Base-by-base conservation (phyloP, 2,888 invertebrate species). In the Nematopogon swammerdamellus region DNA sequence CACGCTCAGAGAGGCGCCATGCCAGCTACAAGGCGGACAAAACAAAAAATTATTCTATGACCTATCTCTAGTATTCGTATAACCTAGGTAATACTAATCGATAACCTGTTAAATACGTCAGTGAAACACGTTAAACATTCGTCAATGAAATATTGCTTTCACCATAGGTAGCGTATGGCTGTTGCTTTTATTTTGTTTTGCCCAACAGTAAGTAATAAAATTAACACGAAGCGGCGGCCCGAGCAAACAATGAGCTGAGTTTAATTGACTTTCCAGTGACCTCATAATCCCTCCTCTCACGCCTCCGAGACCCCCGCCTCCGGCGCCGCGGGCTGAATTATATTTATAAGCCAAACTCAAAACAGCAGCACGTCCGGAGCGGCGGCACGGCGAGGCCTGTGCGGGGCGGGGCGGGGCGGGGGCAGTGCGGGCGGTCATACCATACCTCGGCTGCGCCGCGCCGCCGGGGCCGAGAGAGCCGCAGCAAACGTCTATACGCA, bases 261-360 rank as follows among this genome's bases (percentile, higher is more conserved):
- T 77, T 77, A 77, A 77, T 77, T 76, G 76, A 77, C 73, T 36
- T 36, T 77, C 73, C 73, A 72, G 68, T 72, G 72, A 76, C 76
- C 76, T 76, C 74, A 76, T 76, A 76, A 76, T 73, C 73, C 51
- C 72, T 14, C 36, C 36, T 36, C 36, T 36, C 36, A 14, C 36
- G 11, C 36, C 36, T 36, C n/a, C 36, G 36, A 8, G n/a, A 8
- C n/a, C 36, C n/a, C 65, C 56, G 59, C 66, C 66, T 63, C 67
- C 64, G 68, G 65, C 66, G 63, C 70, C 68, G 60, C 70, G 71
- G 71, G 69, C 72, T 71, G 70, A 73, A 72, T 73, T 74, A 75
- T 76, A 76, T 76, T 76, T 76, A 75, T 74, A 73, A 72, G 68
- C 68, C 67, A 63, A 67, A 70, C 68, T 67, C 68, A 61, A 66